Conservation (phyloP, 2,797 vertebrate genomes). For the Halcyon smyrnensis region DNA sequence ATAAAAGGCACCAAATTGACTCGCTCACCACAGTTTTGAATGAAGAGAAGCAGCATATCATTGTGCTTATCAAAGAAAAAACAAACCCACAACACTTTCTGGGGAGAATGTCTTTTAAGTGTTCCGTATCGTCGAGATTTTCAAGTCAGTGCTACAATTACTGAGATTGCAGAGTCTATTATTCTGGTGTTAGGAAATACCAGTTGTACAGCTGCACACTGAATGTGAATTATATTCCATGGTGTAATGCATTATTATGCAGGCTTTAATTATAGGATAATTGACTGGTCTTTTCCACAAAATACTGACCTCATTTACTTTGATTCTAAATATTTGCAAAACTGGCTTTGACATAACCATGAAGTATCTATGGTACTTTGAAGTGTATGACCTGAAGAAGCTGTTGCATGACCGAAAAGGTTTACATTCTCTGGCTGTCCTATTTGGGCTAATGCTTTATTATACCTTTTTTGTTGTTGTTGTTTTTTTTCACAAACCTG, state of each 20-base stretch:
- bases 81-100: not conserved
- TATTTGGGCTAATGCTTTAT: not conserved
- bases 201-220: slow-evolving; percentile 50
- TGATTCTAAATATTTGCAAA: slow-evolving; percentile 71
- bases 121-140: slow-evolving; percentile 29
- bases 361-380: slow-evolving; percentile 15
- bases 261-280: slow-evolving; percentile 66
- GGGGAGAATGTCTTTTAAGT: not conserved
- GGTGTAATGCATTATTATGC: slow-evolving; percentile 58
- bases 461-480: not conserved
- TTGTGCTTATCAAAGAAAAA: slow-evolving; percentile 37
- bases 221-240: slow-evolving; percentile 55
- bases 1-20: not conserved
- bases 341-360: slow-evolving; percentile 33
- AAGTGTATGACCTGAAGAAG: slow-evolving; percentile 23
- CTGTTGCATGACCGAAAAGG: not conserved
- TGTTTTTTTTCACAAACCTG: not conserved
- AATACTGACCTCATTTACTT: slow-evolving; percentile 68
- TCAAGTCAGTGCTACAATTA: slow-evolving; percentile 42
- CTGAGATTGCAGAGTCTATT: slow-evolving; percentile 51
- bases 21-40: not conserved
- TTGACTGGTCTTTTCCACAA: slow-evolving; percentile 56
- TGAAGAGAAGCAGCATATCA: not conserved
- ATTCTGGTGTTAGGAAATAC: slow-evolving; percentile 57
- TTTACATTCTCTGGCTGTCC: not conserved